These are phyloP conservation scores for Harpagifer antarcticus DNA, from an alignment of 2,797 vertebrate species.

Conservation along the genomic window DNA sequence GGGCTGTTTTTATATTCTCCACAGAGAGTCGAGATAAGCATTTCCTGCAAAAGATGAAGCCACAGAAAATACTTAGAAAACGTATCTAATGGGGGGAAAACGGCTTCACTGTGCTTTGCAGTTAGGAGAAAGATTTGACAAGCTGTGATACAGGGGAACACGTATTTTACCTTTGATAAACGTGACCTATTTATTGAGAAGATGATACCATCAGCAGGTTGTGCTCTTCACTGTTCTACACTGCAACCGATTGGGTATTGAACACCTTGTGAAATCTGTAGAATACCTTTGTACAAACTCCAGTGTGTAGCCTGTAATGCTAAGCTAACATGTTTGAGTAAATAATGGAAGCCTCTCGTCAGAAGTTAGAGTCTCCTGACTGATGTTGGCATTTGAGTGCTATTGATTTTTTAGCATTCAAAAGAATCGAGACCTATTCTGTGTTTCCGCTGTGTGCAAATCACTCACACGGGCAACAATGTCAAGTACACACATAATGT, in stretches of 20 bases:
- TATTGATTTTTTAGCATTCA: constrained; percentile 43
- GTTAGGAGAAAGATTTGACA: background rate
- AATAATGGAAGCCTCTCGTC: constrained; percentile 48
- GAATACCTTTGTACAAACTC: constrained; percentile 54
- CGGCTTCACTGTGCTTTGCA: constrained; percentile 15
- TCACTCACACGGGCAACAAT: constrained; percentile 28
- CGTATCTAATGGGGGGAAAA: constrained; percentile 18
- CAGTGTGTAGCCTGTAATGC: constrained; percentile 31
- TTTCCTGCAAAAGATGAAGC: constrained; percentile 51
- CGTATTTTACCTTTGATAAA: constrained; percentile 33
- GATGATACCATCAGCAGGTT: constrained; percentile 24
- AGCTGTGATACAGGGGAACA: constrained; percentile 14
- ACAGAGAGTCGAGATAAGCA: constrained; percentile 55
- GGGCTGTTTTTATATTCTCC: constrained; percentile 64
- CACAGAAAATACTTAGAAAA: constrained; percentile 43
- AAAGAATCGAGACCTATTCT: constrained; percentile 21
- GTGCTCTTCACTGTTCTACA: constrained; percentile 20
- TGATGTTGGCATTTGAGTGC: constrained; percentile 53
- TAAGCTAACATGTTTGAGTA: constrained; percentile 38
- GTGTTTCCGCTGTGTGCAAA: constrained; percentile 27
- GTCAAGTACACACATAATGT: constrained; percentile 39
- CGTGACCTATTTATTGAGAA: constrained; percentile 36
- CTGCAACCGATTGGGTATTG: constrained; percentile 26
- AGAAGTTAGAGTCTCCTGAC: constrained; percentile 39
- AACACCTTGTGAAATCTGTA: constrained; percentile 43